Percentiles rank a stretch among this genome's conserved stretches.
Conservation (phyloP, 2,797 vertebrate species). For the Lepus townsendii region DNA sequence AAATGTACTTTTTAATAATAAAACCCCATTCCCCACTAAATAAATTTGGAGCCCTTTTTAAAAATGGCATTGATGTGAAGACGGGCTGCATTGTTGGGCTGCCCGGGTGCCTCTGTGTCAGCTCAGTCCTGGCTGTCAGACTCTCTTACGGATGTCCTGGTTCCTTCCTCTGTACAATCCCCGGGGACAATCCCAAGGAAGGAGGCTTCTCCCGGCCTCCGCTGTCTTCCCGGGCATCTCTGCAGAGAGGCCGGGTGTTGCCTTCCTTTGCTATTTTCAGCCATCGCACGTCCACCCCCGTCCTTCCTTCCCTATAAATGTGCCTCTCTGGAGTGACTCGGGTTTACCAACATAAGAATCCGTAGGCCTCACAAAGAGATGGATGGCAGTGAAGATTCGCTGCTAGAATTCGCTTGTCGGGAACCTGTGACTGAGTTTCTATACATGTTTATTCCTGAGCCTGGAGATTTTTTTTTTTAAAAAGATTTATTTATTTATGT, state of each 20-base stretch:
- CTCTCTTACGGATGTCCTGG: background rate
- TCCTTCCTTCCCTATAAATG: constrained; percentile 32
- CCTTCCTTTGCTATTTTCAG: constrained; percentile 28
- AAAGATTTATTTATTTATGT: no score
- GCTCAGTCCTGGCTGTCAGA: background rate
- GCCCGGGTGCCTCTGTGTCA: background rate
- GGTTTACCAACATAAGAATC: background rate
- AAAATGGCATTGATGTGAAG: background rate
- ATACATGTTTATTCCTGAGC: constrained; percentile 1
- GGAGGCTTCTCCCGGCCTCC: background rate
- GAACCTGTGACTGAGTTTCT: background rate
- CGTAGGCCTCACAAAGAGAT: constrained; percentile 10
- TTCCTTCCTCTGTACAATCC: background rate
- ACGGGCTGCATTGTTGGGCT: background rate
- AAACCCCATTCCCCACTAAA: background rate
- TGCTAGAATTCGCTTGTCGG: background rate
- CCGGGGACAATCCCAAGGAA: background rate
- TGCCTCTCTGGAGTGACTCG: background rate
- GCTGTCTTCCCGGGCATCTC: background rate
- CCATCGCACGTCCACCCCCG: background rate
- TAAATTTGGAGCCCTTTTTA: background rate
- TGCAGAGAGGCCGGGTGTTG: background rate
- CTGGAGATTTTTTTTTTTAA: background rate
- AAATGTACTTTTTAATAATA: background rate
- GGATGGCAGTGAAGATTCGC: background rate